These are phyloP conservation scores for Trogon melanurus DNA, from an alignment of 2,113 vertebrate genomes.

Conservation along the genomic window DNA sequence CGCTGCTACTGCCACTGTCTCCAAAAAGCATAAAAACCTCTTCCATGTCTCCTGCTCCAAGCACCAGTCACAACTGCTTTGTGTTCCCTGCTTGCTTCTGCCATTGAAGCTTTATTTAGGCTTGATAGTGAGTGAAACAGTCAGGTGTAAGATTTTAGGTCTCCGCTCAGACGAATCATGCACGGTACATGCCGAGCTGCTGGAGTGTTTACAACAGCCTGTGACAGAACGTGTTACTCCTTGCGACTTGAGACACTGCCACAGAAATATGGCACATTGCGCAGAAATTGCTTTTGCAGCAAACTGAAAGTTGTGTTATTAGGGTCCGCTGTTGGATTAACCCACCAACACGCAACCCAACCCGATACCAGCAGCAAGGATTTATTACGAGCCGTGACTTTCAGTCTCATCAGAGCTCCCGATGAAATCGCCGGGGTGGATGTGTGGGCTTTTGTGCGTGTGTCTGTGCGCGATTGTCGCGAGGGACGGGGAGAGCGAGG, in stretches of 20 bases:
- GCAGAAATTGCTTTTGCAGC: constrained; percentile 67
- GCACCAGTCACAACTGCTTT: constrained; percentile 58
- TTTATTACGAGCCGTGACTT: constrained; percentile 61
- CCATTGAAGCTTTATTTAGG: constrained; percentile 50
- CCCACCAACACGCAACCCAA: constrained; percentile 33
- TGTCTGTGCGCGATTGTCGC: neutral
- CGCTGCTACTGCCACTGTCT: neutral
- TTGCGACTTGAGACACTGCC: constrained; percentile 34
- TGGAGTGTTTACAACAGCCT: constrained; percentile 51
- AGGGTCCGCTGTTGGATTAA: constrained; percentile 60
- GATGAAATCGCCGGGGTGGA: neutral
- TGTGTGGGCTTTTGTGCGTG: neutral
- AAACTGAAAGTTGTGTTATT: constrained; percentile 52
- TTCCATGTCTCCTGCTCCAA: neutral
- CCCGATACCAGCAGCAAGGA: constrained; percentile 15
- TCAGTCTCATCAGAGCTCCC: neutral
- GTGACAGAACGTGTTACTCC: constrained; percentile 53
- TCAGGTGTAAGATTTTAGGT: constrained; percentile 70
- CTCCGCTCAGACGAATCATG: constrained; percentile 23
- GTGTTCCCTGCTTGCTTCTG: constrained; percentile 49
- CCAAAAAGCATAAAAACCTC: neutral
- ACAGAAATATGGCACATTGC: constrained; percentile 56
- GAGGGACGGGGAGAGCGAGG: constrained; percentile 21
- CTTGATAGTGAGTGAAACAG: constrained; percentile 64
- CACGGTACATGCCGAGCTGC: neutral